phyloP scores from a whole-genome alignment of 2,113 vertebrate genomes.

The Tachysurus fulvidraco region DNA sequence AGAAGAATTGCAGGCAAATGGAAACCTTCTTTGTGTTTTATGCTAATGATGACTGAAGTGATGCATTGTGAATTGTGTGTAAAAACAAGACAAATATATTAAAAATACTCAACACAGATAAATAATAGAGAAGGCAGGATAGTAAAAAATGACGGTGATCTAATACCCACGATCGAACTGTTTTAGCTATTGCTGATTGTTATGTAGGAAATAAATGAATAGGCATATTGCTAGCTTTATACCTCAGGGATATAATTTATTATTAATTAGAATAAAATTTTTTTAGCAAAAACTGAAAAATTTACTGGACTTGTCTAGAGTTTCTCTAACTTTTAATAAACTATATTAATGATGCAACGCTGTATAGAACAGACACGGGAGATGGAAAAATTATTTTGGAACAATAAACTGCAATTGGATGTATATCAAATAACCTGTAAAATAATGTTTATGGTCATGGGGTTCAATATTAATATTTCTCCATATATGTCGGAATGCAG shows the following conservation, averaged over 20 bases:
- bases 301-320: not conserved
- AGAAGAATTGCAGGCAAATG: constrained; percentile 3
- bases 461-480: constrained; percentile 20
- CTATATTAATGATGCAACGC: not conserved
- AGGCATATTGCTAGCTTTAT: not conserved
- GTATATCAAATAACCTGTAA: constrained; percentile 1
- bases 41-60: not conserved
- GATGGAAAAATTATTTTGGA: not conserved
- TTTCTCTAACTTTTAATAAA: not conserved
- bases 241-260: not conserved
- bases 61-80: not conserved
- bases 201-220: not conserved
- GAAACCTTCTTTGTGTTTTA: constrained; percentile 5
- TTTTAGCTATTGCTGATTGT: not conserved
- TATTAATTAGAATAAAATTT: constrained; percentile 1
- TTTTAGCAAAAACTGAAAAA: not conserved
- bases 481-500: not conserved
- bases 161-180: not conserved
- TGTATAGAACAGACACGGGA: not conserved
- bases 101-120: not conserved
- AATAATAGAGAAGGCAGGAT: not conserved
- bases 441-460: not conserved
- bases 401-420: constrained; percentile 7
- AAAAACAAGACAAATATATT: not conserved
- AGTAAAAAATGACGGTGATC: not conserved